Evolutionary conservation across 2,113 vertebrate species (phyloP).

Genomic region (Elachura formosa): DNA sequence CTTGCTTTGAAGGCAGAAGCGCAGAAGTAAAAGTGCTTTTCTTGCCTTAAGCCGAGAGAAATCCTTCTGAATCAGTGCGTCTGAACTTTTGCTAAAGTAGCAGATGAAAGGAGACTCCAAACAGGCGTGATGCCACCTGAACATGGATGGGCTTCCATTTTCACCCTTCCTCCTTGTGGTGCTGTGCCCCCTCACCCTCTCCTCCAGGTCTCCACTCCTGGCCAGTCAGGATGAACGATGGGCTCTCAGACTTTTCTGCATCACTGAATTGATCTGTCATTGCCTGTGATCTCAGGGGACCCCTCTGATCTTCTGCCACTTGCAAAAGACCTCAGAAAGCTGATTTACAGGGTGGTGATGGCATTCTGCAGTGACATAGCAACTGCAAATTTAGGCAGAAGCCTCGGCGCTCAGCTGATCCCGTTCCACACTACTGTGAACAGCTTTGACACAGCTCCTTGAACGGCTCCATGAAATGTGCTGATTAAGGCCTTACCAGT

Average conservation of each 20-base stretch:
- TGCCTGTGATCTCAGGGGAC: not conserved
- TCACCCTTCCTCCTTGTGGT: not conserved
- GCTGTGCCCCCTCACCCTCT: rapidly evolving
- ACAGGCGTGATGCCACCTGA: not conserved
- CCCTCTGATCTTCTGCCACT: not conserved
- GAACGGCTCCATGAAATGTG: not conserved
- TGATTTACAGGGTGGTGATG: not conserved
- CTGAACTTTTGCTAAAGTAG: not conserved
- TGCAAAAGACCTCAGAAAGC: not conserved
- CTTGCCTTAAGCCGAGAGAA: not conserved
- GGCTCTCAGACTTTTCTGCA: rapidly evolving
- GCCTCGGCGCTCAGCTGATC: not conserved
- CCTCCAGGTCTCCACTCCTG: not conserved
- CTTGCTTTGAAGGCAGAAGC: not conserved
- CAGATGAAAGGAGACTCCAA: not conserved
- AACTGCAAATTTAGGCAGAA: not conserved
- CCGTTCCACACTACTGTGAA: not conserved
- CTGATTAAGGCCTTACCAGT: not conserved
- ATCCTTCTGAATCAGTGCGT: not conserved
- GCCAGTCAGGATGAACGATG: not conserved
- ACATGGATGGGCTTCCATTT: not conserved
- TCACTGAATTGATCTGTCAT: not conserved
- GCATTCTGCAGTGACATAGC: not conserved
- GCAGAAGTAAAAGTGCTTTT: not conserved
- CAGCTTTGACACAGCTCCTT: not conserved